phyloP scores from a whole-genome alignment of 2,888 invertebrate genomes.

The Noctua comes region DNA sequence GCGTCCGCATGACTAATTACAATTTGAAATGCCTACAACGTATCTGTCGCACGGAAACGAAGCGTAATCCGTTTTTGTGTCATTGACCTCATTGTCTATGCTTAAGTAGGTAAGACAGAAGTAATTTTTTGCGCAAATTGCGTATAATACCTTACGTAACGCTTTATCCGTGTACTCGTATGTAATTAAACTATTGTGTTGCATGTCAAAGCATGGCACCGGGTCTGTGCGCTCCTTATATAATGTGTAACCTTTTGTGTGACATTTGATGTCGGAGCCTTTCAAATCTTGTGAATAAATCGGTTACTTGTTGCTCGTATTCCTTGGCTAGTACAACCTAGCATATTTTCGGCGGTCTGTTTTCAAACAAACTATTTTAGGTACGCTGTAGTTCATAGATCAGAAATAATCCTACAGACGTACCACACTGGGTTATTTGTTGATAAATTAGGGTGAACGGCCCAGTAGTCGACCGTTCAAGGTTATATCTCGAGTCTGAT shows the following conservation, averaged over 20 bases:
- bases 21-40: constrained; percentile 81
- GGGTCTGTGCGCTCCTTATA: constrained; percentile 76
- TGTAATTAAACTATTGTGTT: constrained; percentile 84
- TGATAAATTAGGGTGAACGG: constrained; percentile 68
- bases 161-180: constrained; percentile 74
- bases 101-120: constrained; percentile 79
- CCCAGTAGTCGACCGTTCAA: constrained; percentile 63
- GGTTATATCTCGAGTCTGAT: constrained; percentile 63
- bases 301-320: constrained; percentile 79
- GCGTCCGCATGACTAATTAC: constrained; percentile 80
- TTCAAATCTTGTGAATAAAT: constrained; percentile 74
- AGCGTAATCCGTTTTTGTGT: constrained; percentile 84
- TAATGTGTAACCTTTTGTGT: constrained; percentile 86
- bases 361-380: constrained; percentile 75
- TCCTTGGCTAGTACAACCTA: constrained; percentile 62
- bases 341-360: constrained; percentile 74
- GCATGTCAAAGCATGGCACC: constrained; percentile 76
- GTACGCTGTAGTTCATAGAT: constrained; percentile 64
- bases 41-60: constrained; percentile 79
- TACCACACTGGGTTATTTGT: constrained; percentile 56
- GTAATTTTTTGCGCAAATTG: constrained; percentile 80
- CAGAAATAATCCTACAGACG: constrained; percentile 68
- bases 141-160: constrained; percentile 80
- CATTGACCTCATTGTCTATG: constrained; percentile 83
- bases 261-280: constrained; percentile 83